Conservation (phyloP, 2,888 invertebrate genomes). For the Diaprepes abbreviatus region DNA sequence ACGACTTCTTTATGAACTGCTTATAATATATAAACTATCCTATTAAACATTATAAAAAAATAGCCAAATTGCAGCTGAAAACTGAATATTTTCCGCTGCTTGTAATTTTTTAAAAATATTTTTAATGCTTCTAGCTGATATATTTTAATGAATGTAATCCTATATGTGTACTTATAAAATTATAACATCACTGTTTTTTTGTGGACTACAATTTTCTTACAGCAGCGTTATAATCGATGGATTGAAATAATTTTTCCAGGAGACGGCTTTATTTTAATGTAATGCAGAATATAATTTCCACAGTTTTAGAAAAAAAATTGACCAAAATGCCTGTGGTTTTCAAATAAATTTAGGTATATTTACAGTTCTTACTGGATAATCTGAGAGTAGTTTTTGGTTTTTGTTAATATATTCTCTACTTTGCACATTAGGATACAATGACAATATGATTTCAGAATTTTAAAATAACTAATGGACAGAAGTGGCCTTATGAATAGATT, state of each 20-base stretch:
- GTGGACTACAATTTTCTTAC: conserved; percentile 4
- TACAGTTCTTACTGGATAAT: too few species aligned
- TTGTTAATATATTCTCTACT: too few species aligned
- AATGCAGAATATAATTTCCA: background rate
- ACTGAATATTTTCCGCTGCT: conserved; percentile 50
- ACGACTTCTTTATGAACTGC: conserved; percentile 1
- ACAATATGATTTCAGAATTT: too few species aligned
- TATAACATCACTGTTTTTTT: background rate
- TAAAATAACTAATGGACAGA: too few species aligned
- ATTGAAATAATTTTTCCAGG: background rate
- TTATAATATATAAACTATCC: conserved; percentile 20
- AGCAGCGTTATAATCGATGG: background rate
- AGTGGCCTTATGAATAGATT: too few species aligned
- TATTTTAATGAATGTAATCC: conserved; percentile 21
- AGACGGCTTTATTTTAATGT: background rate
- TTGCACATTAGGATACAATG: too few species aligned
- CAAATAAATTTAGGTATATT: too few species aligned
- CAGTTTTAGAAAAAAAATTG: conserved; percentile 2
- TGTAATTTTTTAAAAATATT: conserved; percentile 16
- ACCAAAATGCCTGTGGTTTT: too few species aligned
- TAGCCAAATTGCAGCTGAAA: conserved; percentile 49
- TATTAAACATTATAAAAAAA: conserved; percentile 15
- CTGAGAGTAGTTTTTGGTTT: too few species aligned
- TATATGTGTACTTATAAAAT: conserved; percentile 20
- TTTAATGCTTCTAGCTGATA: conserved; percentile 27